Evolutionary conservation across 2,888 invertebrate genomes (phyloP).

Genomic region (Temnothorax rugatulus): DNA sequence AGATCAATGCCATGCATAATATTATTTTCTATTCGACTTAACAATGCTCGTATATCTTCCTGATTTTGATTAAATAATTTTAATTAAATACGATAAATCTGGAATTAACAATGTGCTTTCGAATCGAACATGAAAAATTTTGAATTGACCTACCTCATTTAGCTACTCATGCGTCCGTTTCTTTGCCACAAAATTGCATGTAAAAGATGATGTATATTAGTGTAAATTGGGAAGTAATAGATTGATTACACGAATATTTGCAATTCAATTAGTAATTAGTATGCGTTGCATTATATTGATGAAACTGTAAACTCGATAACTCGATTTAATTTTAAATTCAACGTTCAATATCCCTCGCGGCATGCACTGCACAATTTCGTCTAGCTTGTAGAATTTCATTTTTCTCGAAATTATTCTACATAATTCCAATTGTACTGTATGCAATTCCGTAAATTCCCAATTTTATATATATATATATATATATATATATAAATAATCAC

Average conservation of each 20-base stretch:
- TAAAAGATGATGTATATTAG: conserved; percentile 29
- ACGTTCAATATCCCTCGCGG: conserved; percentile 12
- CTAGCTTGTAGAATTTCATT: background rate
- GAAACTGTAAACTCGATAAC: conserved; percentile 26
- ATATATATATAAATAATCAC: background rate
- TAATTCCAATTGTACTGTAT: background rate
- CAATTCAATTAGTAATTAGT: conserved; percentile 43
- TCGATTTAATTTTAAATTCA: conserved; percentile 43
- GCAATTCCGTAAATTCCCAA: background rate
- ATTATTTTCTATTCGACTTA: background rate
- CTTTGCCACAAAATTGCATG: conserved; percentile 20
- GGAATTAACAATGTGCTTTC: background rate
- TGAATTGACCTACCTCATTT: conserved; percentile 20
- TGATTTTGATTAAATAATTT: background rate
- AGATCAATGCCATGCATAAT: background rate
- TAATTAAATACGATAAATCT: background rate
- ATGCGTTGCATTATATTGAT: conserved; percentile 32
- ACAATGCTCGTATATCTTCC: background rate
- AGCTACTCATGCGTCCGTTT: background rate
- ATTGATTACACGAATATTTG: conserved; percentile 43
- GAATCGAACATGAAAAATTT: conserved; percentile 7
- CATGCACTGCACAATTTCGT: background rate
- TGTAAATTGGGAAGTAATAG: conserved; percentile 44
- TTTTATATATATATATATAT: background rate
- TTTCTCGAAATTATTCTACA: background rate